phyloP scores from a whole-genome alignment of 2,113 vertebrate genomes.

The Dascyllus trimaculatus region DNA sequence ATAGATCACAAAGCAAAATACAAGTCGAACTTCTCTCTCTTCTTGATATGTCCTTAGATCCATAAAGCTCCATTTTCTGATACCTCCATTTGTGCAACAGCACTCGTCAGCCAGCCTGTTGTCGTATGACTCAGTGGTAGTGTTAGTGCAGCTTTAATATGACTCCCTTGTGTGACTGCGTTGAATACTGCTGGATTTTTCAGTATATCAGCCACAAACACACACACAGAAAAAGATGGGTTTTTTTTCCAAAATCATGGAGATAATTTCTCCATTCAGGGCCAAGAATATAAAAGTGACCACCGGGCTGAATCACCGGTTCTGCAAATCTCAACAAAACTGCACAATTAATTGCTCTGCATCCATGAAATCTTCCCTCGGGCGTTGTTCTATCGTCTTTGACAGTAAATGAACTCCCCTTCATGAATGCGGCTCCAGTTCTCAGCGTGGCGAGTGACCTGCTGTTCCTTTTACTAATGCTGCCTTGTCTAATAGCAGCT shows the following conservation, averaged over 20 bases:
- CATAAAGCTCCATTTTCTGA: too few species aligned
- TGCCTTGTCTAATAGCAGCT: slow-evolving; percentile 51
- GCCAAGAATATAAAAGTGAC: neutral
- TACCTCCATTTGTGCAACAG: too few species aligned
- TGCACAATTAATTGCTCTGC: slow-evolving; percentile 7
- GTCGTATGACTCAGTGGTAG: too few species aligned
- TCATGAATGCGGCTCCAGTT: slow-evolving; percentile 15
- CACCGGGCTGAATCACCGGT: neutral
- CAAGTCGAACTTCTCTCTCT: too few species aligned
- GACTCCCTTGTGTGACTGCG: too few species aligned
- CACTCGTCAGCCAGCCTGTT: too few species aligned
- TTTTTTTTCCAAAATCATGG: neutral
- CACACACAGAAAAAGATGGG: too few species aligned
- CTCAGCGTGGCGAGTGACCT: slow-evolving; percentile 28
- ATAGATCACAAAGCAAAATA: too few species aligned
- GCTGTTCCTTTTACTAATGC: slow-evolving; percentile 27
- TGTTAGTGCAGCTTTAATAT: too few species aligned
- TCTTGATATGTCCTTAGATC: too few species aligned
- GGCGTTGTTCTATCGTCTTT: slow-evolving; percentile 10
- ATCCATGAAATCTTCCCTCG: slow-evolving; percentile 1
- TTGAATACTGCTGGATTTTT: too few species aligned
- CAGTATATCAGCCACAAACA: too few species aligned
- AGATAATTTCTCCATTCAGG: neutral
- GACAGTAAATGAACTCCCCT: slow-evolving; percentile 11
- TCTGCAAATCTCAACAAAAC: neutral